Base-by-base conservation (phyloP, 2,888 invertebrate genomes). In the Melanostoma mellinum region DNA sequence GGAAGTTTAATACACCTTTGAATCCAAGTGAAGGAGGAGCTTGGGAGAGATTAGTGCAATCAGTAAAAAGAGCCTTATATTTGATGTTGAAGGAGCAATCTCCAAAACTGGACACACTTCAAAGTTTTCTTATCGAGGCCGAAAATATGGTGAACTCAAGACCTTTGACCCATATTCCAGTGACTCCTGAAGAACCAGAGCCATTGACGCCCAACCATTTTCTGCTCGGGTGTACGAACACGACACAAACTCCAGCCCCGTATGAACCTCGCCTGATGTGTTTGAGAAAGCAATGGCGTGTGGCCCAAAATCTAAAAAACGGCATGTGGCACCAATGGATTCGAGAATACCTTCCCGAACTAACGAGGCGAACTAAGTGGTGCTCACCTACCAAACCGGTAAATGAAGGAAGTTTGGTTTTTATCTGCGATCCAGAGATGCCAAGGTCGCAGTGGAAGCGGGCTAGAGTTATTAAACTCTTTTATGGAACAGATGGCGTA, bases 301-400 rank as follows among this genome's bases (percentile, higher is more conserved):
- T 30, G 20, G 58, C 33, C 3, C 46, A 46, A 32, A 44, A 61
- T 6, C 8, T 61, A 33, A 61, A 46, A 42, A 46, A 61, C 20
- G 35, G 58, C 30, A 42, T 60, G 42, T 60, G 44, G 60, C 44
- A 38, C 30, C 58, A 60, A 30, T 60, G 58, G 44, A 33, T 33
- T 38, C 30, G 58, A 5, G 33, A 50, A 42, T 80, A 80, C 40
- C 46, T 85, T 0, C 76, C 73, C 3, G 72, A 72, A 3, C 33
- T 85, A 3, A 75, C 72, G 2, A 10, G 68, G 30, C 60, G 75
- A 0, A 63, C 55, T 3, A 80, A 85, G 53, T 85, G 78, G 75
- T 75, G 61, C 38, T 53, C 48, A 0, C 55, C 68, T 5, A 10
- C 48, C 2, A 48, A 63, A 6, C 50, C 65, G 2, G 33, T 79